phyloP scores from a whole-genome alignment of 2,888 invertebrate species.

The Beris chalybata region DNA sequence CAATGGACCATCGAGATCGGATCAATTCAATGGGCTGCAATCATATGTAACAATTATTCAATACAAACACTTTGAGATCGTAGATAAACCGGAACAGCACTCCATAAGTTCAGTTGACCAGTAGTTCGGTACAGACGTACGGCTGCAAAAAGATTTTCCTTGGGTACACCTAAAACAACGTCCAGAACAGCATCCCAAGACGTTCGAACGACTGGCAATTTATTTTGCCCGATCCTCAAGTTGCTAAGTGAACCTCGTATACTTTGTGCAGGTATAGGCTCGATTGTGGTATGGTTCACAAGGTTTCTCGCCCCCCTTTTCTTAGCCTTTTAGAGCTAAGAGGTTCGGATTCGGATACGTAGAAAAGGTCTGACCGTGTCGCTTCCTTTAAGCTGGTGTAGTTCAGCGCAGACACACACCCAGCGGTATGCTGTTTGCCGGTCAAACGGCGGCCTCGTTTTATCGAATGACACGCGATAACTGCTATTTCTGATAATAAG shows the following conservation, averaged over 20 bases:
- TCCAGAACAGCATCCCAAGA: too few relatives aligned
- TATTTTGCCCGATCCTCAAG: conserved; percentile 10
- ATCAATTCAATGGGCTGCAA: conserved; percentile 39
- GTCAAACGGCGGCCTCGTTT: conserved; percentile 26
- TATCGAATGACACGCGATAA: conserved; percentile 27
- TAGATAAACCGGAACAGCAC: conserved; percentile 32
- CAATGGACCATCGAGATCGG: conserved; percentile 31
- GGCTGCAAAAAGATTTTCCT: neutral
- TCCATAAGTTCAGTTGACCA: conserved; percentile 31
- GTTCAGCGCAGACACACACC: conserved; percentile 16
- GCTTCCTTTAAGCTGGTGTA: conserved; percentile 1
- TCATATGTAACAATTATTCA: conserved; percentile 40
- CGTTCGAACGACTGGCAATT: conserved; percentile 1
- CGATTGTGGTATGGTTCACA: conserved; percentile 16
- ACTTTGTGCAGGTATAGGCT: too few relatives aligned
- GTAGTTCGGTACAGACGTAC: conserved; percentile 2
- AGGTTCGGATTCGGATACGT: neutral
- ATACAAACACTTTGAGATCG: conserved; percentile 38
- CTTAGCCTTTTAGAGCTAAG: conserved; percentile 22
- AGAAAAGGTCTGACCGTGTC: neutral
- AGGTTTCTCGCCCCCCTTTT: conserved; percentile 17
- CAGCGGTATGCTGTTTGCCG: conserved; percentile 21
- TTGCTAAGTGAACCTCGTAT: too few relatives aligned
- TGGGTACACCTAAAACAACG: too few relatives aligned
- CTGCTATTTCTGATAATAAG: conserved; percentile 22